Evolutionary conservation across 2,888 invertebrate genomes (phyloP).

Genomic region (Halocaridina rubra): DNA sequence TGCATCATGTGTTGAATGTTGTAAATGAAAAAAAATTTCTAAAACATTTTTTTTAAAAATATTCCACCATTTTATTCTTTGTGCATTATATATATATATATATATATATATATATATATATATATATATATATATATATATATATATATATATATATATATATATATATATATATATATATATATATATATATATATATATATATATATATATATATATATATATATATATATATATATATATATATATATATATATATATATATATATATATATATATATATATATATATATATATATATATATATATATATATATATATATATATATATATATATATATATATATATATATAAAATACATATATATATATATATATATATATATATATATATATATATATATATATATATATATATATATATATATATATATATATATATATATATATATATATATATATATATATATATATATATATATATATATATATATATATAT

Average conservation of each 20-base stretch:
- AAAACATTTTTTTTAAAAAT: too few relatives aligned
- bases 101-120: neutral
- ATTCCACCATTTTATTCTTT: neutral
- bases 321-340: conserved; percentile 26
- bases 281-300: conserved; percentile 27
- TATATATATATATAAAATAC: conserved; percentile 7
- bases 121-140: conserved; percentile 6
- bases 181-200: conserved; percentile 16
- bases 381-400: conserved; percentile 13
- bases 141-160: conserved; percentile 17
- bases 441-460: conserved; percentile 15
- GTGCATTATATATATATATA: neutral
- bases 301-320: conserved; percentile 23
- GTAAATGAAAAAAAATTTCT: too few relatives aligned
- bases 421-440: neutral
- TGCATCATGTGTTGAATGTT: too few relatives aligned
- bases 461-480: conserved; percentile 19
- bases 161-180: conserved; percentile 19
- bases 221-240: conserved; percentile 35
- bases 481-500: conserved; percentile 16
- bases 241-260: conserved; percentile 3
- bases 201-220: conserved; percentile 28
- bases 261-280: conserved; percentile 20
- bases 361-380: conserved; percentile 13
- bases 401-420: neutral